A percentile compares a stretch with the other conserved stretches of the same genome.
Evolutionary conservation across 2,888 invertebrate genomes (phyloP).

Genomic region (Heliconius erato): DNA sequence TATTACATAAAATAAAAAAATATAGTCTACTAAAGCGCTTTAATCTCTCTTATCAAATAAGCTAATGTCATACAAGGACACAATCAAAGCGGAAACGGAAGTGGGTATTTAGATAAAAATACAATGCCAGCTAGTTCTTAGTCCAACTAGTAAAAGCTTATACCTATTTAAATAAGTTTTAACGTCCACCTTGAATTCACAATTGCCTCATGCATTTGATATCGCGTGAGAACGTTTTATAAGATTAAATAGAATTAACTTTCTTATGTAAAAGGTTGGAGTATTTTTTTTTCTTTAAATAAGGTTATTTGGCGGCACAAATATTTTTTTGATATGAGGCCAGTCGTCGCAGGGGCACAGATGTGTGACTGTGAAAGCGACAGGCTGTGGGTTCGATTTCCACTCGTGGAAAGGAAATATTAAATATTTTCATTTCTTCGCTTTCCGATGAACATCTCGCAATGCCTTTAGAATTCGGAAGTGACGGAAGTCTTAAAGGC

Average conservation of each 20-base stretch:
- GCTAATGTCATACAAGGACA: constrained; percentile 38
- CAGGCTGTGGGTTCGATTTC: too few relatives aligned
- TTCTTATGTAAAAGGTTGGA: constrained; percentile 39
- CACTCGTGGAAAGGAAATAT: too few relatives aligned
- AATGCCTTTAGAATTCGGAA: too few relatives aligned
- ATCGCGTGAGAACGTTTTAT: constrained; percentile 51
- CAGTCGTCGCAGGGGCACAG: too few relatives aligned
- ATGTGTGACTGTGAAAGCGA: too few relatives aligned
- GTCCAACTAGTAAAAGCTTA: constrained; percentile 44
- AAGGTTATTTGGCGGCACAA: too few relatives aligned
- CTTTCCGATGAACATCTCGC: too few relatives aligned
- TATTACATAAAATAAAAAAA: not conserved
- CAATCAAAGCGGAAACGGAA: constrained; percentile 26
- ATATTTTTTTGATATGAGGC: not conserved
- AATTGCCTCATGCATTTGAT: constrained; percentile 46
- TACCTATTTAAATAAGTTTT: constrained; percentile 47
- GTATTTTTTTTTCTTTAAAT: constrained; percentile 20
- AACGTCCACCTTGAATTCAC: constrained; percentile 46
- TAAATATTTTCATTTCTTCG: too few relatives aligned
- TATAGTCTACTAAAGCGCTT: not conserved
- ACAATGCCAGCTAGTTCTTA: constrained; percentile 31
- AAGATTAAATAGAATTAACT: constrained; percentile 46
- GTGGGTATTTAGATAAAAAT: constrained; percentile 37
- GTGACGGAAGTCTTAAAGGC: too few relatives aligned
- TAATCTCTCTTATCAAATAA: constrained; percentile 37